These are phyloP conservation scores for Dolomedes plantarius DNA, from an alignment of 2,888 invertebrate genomes.

Conservation along the genomic window DNA sequence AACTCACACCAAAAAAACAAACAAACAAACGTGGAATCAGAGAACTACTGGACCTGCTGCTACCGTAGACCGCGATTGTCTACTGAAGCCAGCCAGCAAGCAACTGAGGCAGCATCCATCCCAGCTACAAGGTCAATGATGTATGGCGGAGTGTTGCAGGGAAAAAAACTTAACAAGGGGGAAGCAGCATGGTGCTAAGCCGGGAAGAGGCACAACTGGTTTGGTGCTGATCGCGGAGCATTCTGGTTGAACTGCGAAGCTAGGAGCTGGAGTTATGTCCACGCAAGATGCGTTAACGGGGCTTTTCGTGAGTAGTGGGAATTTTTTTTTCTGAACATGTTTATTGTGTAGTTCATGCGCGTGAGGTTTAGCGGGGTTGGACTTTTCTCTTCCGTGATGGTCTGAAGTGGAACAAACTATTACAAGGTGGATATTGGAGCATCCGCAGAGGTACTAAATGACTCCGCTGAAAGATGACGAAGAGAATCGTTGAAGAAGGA, in stretches of 20 bases:
- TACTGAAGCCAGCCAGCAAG: slow-evolving; percentile 12
- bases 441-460: too few species aligned
- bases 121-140: slow-evolving; percentile 45
- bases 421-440: too few species aligned
- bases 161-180: background rate
- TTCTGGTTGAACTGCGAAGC: background rate
- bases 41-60: background rate
- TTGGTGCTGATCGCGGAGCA: background rate
- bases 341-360: background rate
- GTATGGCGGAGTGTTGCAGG: slow-evolving; percentile 7
- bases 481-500: too few species aligned
- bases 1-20: background rate
- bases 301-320: background rate
- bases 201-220: slow-evolving; percentile 18
- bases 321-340: background rate
- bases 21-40: background rate
- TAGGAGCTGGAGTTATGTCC: background rate
- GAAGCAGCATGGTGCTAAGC: background rate
- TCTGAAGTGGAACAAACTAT: background rate
- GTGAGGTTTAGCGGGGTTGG: background rate
- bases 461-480: too few species aligned
- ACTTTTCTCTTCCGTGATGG: background rate
- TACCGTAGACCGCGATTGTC: background rate
- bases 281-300: background rate
- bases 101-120: slow-evolving; percentile 27